Evolutionary conservation across 2,888 invertebrate genomes (phyloP), one percentile per base, ranked within the genome.

Genomic region (Anagyrus pseudococci): DNA sequence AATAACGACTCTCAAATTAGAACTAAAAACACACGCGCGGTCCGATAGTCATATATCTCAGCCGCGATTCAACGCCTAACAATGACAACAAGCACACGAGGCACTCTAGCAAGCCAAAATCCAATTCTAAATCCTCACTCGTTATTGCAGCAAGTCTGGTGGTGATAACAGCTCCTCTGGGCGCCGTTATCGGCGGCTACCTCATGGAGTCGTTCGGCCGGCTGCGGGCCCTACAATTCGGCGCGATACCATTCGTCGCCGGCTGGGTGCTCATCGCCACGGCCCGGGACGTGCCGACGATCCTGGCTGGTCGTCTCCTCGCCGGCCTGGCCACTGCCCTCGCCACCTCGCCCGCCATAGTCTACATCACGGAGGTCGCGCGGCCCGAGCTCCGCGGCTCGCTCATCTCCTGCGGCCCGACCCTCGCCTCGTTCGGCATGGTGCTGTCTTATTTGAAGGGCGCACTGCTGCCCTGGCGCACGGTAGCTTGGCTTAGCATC

Each of bases 281-380:
- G 4, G 83, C 86, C 1, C 72, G 74, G 4, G 83, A 83, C 67
- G 79, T 86, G 46, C 79, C 83, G 1, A 83, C 83, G 81, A 74
- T 87, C 19, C 75, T 86, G 23, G 68, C 80, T 1, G 86, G 86
- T 1, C 75, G 87, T 64, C 74, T 86, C 33, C 72, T 87, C 23
- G 83, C 85, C 0, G 87, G 87, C 15, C 70, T 87, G 33, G 84
- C 85, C 1, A 82, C 85, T 78, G 86, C 86, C 2, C 79, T 86
- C 75, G 85, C 85, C 15, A 84, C 85, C 1, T 85, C 86, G 68
- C 86, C 87, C 15, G 86, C 86, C 1, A 84, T 86, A 46, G 86
- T 87, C 23, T 87, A 87, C 75, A 85, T 87, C 58, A 87, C 87
- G 7, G 87, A 87, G 77, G 85, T 87, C 1, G 85, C 86, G 0